Evolutionary conservation across 2,888 invertebrate species (phyloP).

Genomic region (Tigriopus californicus): DNA sequence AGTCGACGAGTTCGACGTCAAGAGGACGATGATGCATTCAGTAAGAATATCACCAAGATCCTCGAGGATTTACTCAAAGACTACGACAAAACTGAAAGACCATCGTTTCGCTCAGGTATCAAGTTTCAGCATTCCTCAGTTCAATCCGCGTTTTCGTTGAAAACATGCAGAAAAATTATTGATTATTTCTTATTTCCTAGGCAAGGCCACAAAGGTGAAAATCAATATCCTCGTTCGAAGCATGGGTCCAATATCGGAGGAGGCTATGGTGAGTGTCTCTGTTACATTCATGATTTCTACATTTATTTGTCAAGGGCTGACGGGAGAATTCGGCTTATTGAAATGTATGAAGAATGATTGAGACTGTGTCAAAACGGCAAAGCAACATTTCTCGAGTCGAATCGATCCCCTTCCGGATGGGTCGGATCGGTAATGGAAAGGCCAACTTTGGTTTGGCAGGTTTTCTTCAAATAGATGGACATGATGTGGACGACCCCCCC

Average conservation of each 20-base stretch:
- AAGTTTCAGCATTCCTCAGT: neutral
- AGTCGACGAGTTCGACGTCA: neutral
- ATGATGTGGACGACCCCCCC: neutral
- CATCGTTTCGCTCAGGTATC: constrained; percentile 67
- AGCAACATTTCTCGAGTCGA: too few relatives aligned
- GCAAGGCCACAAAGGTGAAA: constrained; percentile 58
- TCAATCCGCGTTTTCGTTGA: too few relatives aligned
- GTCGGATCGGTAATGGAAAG: too few relatives aligned
- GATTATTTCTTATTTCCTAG: constrained; percentile 32
- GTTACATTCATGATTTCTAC: constrained; percentile 1
- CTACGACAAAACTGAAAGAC: constrained; percentile 71
- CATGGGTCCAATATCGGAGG: constrained; percentile 76
- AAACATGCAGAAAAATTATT: too few relatives aligned
- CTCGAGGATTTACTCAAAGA: constrained; percentile 69
- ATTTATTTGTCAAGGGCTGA: neutral
- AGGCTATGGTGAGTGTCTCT: constrained; percentile 52
- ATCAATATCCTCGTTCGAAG: constrained; percentile 74
- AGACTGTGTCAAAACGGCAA: too few relatives aligned
- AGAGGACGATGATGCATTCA: constrained; percentile 40
- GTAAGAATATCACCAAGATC: constrained; percentile 63
- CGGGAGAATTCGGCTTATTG: neutral
- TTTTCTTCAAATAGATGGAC: too few relatives aligned
- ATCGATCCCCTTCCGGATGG: too few relatives aligned
- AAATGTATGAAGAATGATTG: neutral
- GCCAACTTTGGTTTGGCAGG: too few relatives aligned